A percentile compares a stretch with the other conserved stretches of the same genome.
Conservation (phyloP, 2,113 vertebrate species). For the Gallinago jamesoni region DNA sequence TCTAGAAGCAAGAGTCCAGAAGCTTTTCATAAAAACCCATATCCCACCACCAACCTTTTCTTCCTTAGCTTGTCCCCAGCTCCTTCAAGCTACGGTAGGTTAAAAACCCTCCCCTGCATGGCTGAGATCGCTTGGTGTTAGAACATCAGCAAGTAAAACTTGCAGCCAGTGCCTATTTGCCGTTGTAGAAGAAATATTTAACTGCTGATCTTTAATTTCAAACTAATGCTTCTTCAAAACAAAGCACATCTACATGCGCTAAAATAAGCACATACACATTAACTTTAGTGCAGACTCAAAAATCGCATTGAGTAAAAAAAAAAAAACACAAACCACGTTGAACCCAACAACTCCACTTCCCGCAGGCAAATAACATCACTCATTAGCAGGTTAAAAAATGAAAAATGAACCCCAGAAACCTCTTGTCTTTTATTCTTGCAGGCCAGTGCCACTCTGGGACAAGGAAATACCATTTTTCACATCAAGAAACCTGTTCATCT, state of each 20-base stretch:
- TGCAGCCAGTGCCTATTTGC: background rate
- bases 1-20: background rate
- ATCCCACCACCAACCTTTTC: background rate
- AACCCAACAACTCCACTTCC: background rate
- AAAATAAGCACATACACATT: background rate
- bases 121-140: background rate
- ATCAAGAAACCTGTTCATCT: background rate
- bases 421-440: background rate
- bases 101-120: background rate
- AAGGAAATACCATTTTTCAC: background rate
- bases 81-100: background rate
- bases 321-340: background rate
- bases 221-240: constrained; percentile 50
- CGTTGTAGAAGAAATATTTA: background rate
- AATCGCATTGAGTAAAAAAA: background rate
- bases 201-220: constrained; percentile 35
- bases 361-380: background rate
- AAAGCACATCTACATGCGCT: constrained; percentile 10
- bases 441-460: background rate
- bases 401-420: background rate
- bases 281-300: background rate
- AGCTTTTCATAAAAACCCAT: background rate
- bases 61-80: background rate
- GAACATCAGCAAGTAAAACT: background rate
- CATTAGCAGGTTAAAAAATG: background rate